Percentiles rank a stretch among this genome's conserved stretches.
Conservation (phyloP, 2,888 invertebrate genomes). For the Drosophila robusta region DNA sequence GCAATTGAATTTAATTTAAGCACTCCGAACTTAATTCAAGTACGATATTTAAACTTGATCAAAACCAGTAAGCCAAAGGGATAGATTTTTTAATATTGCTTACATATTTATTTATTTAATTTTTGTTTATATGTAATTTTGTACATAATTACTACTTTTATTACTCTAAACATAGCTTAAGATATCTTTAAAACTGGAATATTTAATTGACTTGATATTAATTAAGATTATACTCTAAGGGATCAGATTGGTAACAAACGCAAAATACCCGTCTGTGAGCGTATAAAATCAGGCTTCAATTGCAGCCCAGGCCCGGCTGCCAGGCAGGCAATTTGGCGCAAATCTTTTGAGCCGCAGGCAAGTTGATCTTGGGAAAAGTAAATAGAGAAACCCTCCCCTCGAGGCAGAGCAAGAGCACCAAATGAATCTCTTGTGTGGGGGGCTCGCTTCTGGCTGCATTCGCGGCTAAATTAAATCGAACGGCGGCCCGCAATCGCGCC, state of each 20-base stretch:
- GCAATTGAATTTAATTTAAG: too few species aligned
- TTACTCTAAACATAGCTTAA: too few species aligned
- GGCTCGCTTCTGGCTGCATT: slow-evolving; percentile 14
- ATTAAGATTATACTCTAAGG: too few species aligned
- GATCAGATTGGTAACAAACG: neutral
- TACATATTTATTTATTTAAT: too few species aligned
- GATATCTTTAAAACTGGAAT: too few species aligned
- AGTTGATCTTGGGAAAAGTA: slow-evolving; percentile 77
- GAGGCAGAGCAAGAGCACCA: slow-evolving; percentile 42
- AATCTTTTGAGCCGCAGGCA: slow-evolving; percentile 58
- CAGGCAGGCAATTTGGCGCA: slow-evolving; percentile 66
- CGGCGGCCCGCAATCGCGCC: slow-evolving; percentile 61
- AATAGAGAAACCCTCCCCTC: slow-evolving; percentile 56
- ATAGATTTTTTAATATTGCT: too few species aligned
- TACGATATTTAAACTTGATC: too few species aligned
- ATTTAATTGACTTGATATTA: too few species aligned
- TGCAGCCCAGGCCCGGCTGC: slow-evolving; percentile 2
- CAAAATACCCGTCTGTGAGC: neutral
- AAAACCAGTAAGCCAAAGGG: too few species aligned
- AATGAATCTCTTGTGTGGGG: slow-evolving; percentile 68
- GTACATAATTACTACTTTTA: too few species aligned
- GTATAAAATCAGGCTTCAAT: slow-evolving; percentile 17
- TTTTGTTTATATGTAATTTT: too few species aligned
- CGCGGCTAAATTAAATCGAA: slow-evolving; percentile 71
- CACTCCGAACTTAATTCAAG: too few species aligned